These are phyloP conservation scores for Leptopilina boulardi DNA, from an alignment of 1,140 invertebrate genomes.

Conservation along the genomic window DNA sequence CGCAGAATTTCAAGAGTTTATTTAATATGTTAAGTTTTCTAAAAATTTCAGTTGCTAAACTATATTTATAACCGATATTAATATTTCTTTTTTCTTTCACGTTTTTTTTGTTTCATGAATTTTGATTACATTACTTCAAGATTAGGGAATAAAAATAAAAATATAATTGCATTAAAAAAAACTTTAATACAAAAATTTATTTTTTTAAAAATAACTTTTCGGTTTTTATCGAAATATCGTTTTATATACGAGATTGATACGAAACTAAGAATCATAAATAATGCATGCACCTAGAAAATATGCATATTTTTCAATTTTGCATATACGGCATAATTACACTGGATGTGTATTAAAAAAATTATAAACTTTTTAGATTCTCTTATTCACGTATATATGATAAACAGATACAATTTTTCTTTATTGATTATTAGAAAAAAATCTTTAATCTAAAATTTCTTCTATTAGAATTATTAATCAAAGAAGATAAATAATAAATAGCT, in stretches of 20 bases:
- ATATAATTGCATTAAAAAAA: too few species aligned
- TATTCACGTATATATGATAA: background rate
- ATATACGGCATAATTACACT: background rate
- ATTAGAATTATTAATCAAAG: background rate
- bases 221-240: background rate
- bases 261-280: constrained; percentile 10
- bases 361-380: background rate
- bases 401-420: background rate
- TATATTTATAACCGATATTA: too few species aligned
- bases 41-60: too few species aligned
- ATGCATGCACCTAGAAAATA: background rate
- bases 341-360: background rate
- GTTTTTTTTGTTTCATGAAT: too few species aligned
- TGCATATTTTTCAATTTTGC: constrained; percentile 11
- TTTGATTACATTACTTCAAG: too few species aligned
- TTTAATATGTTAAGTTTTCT: too few species aligned
- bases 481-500: background rate
- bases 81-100: too few species aligned
- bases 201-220: background rate
- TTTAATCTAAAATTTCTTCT: too few species aligned
- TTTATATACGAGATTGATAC: background rate
- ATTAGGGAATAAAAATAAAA: too few species aligned
- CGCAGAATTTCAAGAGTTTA: too few species aligned
- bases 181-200: background rate
- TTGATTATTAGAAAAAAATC: background rate